Evolutionary conservation across 2,888 invertebrate genomes (phyloP), one percentile per base, ranked within the genome.

Genomic region (Sthenelais limicola): DNA sequence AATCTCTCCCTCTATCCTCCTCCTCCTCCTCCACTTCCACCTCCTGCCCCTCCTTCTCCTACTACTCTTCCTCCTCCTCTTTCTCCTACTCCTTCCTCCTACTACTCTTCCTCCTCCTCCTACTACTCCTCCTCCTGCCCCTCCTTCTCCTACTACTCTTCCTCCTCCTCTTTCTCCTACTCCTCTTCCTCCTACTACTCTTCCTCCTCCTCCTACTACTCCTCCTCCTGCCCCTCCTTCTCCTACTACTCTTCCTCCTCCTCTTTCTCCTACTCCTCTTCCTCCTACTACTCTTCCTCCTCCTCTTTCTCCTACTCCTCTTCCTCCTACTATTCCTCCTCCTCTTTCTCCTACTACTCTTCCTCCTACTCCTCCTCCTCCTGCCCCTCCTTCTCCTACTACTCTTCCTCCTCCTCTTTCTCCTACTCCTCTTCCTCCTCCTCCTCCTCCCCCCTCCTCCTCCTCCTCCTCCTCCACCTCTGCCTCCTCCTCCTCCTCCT

Each of bases 251-350:
- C n/a, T 15, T 43, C 43, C 43, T 43, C 43, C 43, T 43, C 43
- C 43, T 43, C 15, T 43, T 43, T 43, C 15, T 12, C n/a, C 48
- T 24, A 18, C 52, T 52, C n/a, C 52, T 52, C 52, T 15, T 52
- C n/a, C 24, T 24, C 52, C 4, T 28, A 26, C 52, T 15, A 2
- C 4, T 24, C 52, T 30, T 28, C 24, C 52, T 52, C 52, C 15
- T 15, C 3, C 52, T n/a, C 52, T 26, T 3, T 30, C 52, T 52
- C 24, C 52, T 24, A 18, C 43, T 9, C 43, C 43, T 43, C 43
- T 43, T 43, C 43, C 43, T 43, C 43, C 15, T 24, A 3, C 52
- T 52, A 26, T 30, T 30, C 15, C 26, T 30, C 30, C 52, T 2
- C 4, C 52, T 52, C 30, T 30, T 30, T 15, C 21, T 3, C 52